Percentiles rank a stretch among this genome's conserved stretches.
phyloP scores from a whole-genome alignment of 2,113 vertebrate genomes.

The Tinamus guttatus region DNA sequence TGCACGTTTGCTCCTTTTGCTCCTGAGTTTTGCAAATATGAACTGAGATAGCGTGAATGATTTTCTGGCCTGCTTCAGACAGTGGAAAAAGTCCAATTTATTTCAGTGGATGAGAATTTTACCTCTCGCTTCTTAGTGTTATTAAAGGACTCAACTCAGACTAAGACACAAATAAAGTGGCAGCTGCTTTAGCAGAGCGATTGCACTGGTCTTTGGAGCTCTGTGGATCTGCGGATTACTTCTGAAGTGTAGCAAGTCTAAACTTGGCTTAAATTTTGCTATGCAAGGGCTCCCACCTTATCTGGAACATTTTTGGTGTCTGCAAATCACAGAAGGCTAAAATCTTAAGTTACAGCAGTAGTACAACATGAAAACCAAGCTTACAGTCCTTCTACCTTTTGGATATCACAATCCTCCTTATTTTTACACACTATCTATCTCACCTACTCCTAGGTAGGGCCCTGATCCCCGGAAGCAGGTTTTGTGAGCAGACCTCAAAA shows the following conservation, averaged over 20 bases:
- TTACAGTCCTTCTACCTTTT: not conserved
- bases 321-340: not conserved
- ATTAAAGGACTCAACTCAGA: not conserved
- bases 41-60: rapidly evolving
- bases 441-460: not conserved
- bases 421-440: not conserved
- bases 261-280: not conserved
- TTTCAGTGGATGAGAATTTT: not conserved
- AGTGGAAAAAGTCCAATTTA: not conserved
- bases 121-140: not conserved
- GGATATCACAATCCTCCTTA: not conserved
- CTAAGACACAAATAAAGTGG: not conserved
- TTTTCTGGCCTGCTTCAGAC: not conserved
- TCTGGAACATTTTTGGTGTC: not conserved
- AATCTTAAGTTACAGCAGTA: not conserved
- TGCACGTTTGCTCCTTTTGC: not conserved
- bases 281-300: not conserved
- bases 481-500: not conserved
- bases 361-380: not conserved
- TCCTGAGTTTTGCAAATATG: not conserved
- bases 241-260: not conserved
- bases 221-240: not conserved
- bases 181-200: not conserved
- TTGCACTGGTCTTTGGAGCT: not conserved
- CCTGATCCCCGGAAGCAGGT: not conserved